Evolutionary conservation across 2,888 invertebrate species (phyloP).

Genomic region (Carpatolechia fugitivella): DNA sequence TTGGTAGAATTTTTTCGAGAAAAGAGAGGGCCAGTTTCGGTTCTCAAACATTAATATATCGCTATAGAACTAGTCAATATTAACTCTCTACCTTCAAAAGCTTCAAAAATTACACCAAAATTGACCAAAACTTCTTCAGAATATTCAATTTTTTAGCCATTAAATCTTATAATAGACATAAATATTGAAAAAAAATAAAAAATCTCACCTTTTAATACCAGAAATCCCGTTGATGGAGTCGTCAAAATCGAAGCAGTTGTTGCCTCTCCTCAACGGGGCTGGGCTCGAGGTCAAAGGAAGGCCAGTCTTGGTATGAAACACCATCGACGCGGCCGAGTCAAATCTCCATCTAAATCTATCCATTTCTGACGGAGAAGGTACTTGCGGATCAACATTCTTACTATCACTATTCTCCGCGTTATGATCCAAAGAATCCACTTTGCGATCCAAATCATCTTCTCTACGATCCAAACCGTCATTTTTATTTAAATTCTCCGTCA

Average conservation of each 20-base stretch:
- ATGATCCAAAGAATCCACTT: background rate
- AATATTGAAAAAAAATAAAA: background rate
- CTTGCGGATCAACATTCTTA: background rate
- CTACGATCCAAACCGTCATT: too few relatives aligned
- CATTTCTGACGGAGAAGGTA: slow-evolving; percentile 69
- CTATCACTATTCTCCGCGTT: background rate
- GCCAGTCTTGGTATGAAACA: slow-evolving; percentile 90
- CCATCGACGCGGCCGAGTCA: slow-evolving; percentile 89
- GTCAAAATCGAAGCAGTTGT: slow-evolving; percentile 91
- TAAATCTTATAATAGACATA: too few relatives aligned
- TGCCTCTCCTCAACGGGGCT: slow-evolving; percentile 88
- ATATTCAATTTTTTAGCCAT: too few relatives aligned
- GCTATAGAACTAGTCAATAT: too few relatives aligned
- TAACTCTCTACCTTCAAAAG: too few relatives aligned
- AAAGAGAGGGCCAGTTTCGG: too few relatives aligned
- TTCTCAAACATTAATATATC: too few relatives aligned
- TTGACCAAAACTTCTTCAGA: too few relatives aligned
- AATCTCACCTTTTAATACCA: slow-evolving; percentile 87
- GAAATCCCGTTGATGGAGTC: slow-evolving; percentile 87
- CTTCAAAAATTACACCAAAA: too few relatives aligned
- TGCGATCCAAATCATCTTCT: background rate
- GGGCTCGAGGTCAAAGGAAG: slow-evolving; percentile 92
- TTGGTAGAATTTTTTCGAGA: too few relatives aligned
- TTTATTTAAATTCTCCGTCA: background rate
- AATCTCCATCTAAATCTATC: slow-evolving; percentile 86